Base-by-base conservation (phyloP, 2,888 invertebrate species). In the Tinea pellionella region DNA sequence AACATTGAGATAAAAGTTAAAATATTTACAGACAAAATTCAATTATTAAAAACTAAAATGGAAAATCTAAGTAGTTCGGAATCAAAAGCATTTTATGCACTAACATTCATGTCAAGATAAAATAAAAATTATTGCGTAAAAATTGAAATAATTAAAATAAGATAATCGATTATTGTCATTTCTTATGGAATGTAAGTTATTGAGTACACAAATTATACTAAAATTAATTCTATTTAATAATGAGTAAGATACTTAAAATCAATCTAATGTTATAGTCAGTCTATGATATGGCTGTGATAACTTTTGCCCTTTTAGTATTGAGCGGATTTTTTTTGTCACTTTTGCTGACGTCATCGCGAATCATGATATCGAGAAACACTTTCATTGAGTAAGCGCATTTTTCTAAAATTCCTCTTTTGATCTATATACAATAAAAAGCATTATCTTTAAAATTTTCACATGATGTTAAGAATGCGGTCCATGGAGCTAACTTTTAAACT, bases 11-110 rank as follows among this genome's bases (percentile, higher is more conserved):
- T 9, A 37, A 9, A 6, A 6, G 3, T 6, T 6, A 37, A 59
- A 30, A 59, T 60, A 32, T 57, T 60, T 57, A 61, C 53, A 62
- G 51, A 30, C 19, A 56, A 53, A 24, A 32, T 60, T 51, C 15
- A 53, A 24, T 19, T 56, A 56, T 37, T 2, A 2, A 37, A 37
- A 37, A 30, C 30, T 7, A n/a, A n/a, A 24, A 24, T 24, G 24
- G 6, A 24, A 2, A 24, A 24, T 12, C 37, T 37, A 37, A n/a
- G n/a, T n/a, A n/a, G n/a, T n/a, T n/a, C n/a, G n/a, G n/a, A 37
- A 37, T 37, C 9, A 37, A 24, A 24, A 37, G 37, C 37, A 37
- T 37, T 37, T 37, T 12, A 37, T 37, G 37, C 37, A 9, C 24
- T 24, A 24, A 24, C n/a, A 37, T n/a, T 37, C 11, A 37, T n/a